phyloP scores from a whole-genome alignment of 1,140 invertebrate species.

The Zophobas atratus region DNA sequence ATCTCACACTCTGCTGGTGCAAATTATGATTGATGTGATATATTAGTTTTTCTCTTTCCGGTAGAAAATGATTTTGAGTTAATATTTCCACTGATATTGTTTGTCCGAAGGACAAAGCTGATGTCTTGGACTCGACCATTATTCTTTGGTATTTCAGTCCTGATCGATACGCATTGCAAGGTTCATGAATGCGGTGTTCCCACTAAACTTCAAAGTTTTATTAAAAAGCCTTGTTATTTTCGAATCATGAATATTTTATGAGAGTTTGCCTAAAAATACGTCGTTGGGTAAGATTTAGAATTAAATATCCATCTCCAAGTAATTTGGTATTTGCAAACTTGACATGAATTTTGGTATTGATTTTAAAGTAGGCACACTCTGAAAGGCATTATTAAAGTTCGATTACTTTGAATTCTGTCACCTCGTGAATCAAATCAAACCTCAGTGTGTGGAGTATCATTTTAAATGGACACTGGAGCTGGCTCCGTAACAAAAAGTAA shows the following conservation, averaged over 20 bases:
- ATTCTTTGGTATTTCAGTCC: slow-evolving; percentile 16
- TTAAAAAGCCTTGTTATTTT: slow-evolving; percentile 8
- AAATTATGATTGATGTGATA: background rate
- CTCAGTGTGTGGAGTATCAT: no score
- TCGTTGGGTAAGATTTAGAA: slow-evolving; percentile 13
- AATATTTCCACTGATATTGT: background rate
- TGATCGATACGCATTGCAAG: slow-evolving; percentile 27
- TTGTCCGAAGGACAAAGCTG: background rate
- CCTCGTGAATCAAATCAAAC: no score
- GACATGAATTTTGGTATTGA: no score
- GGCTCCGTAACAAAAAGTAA: background rate
- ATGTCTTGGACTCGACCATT: slow-evolving; percentile 22
- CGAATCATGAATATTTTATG: slow-evolving; percentile 35
- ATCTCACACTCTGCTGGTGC: background rate
- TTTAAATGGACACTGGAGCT: background rate
- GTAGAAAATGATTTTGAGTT: background rate
- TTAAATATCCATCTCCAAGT: slow-evolving; percentile 10
- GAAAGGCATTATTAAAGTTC: no score
- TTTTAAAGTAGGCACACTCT: no score
- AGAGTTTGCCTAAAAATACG: slow-evolving; percentile 1
- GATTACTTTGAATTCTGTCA: no score
- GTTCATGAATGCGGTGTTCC: slow-evolving; percentile 3
- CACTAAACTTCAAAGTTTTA: slow-evolving; percentile 19
- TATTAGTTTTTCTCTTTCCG: background rate
- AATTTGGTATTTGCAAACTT: background rate